A percentile compares a stretch with the other conserved stretches of the same genome.
These are phyloP conservation scores for Baccha elongata DNA, from an alignment of 2,888 invertebrate species.

Conservation along the genomic window DNA sequence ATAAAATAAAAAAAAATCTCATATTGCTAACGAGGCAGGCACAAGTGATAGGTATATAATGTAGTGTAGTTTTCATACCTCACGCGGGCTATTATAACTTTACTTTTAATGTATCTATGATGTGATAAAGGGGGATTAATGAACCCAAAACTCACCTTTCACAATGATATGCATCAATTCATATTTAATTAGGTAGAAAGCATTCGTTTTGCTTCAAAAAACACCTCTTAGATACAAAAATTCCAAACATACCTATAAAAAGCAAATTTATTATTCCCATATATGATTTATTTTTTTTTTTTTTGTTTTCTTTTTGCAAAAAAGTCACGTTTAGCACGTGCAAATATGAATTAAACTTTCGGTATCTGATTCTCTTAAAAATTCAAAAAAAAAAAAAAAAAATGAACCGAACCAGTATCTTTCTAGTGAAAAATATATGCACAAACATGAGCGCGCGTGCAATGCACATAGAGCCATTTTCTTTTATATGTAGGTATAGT, in stretches of 20 bases:
- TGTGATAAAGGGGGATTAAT: conserved; percentile 8
- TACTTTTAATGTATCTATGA: conserved; percentile 3
- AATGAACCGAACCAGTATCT: conserved; percentile 9
- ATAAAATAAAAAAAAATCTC: conserved; percentile 25
- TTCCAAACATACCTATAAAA: conserved; percentile 26
- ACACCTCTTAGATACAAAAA: conserved; percentile 23
- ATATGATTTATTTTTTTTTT: conserved; percentile 25
- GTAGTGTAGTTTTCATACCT: conserved; percentile 43
- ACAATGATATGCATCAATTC: conserved; percentile 63
- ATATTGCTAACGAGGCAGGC: conserved; percentile 47
- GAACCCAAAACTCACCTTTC: conserved; percentile 26
- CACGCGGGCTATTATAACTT: conserved; percentile 23
- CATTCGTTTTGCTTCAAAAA: conserved; percentile 53
- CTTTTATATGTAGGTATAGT: conserved; percentile 32
- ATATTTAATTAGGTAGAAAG: conserved; percentile 70
- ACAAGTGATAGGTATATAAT: neutral
- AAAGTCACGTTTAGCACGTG: conserved; percentile 69
- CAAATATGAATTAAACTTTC: conserved; percentile 64
- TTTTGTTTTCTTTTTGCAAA: conserved; percentile 30
- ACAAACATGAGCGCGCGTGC: conserved; percentile 28
- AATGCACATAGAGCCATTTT: conserved; percentile 17
- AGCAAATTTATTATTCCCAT: conserved; percentile 34
- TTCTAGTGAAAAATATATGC: conserved; percentile 18
- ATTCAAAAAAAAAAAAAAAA: conserved; percentile 1
- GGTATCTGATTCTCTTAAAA: conserved; percentile 61